phyloP scores from a whole-genome alignment of 2,113 vertebrate genomes.

The Cryptoleucopteryx plumbea region DNA sequence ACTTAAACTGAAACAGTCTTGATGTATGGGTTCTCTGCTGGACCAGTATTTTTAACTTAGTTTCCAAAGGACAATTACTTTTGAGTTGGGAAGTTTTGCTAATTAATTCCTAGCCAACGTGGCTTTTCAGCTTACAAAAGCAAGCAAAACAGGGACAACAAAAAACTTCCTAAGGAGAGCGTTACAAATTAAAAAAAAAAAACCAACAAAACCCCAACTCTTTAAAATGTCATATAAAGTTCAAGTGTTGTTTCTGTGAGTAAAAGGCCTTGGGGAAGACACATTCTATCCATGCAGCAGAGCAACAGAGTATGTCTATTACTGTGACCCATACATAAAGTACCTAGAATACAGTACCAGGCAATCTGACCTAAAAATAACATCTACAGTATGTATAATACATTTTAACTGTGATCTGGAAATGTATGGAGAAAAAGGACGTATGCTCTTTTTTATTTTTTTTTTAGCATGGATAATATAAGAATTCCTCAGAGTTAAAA shows the following conservation, averaged over 20 bases:
- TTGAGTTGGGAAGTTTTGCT: no score
- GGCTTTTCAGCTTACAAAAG: no score
- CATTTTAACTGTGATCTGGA: conserved; percentile 39
- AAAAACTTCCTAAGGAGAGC: not conserved
- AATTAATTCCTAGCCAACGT: no score
- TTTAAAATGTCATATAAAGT: not conserved
- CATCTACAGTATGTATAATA: not conserved
- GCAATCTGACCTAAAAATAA: conserved; percentile 12
- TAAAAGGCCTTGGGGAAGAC: not conserved
- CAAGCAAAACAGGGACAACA: not conserved
- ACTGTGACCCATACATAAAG: not conserved
- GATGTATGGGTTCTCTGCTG: no score
- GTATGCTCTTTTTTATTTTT: not conserved
- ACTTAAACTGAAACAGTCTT: no score
- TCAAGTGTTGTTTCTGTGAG: not conserved
- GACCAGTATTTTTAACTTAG: no score
- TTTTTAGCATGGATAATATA: conserved; percentile 29
- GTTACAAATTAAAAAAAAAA: not conserved
- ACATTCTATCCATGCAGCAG: not conserved
- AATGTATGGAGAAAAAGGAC: conserved; percentile 11
- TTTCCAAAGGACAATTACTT: no score
- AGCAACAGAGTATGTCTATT: not conserved
- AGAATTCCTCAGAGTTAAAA: conserved; percentile 50
- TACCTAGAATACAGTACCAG: not conserved
- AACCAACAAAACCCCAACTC: not conserved